Base-by-base conservation (phyloP, 2,113 vertebrate genomes). In the Eidolon helvum region DNA sequence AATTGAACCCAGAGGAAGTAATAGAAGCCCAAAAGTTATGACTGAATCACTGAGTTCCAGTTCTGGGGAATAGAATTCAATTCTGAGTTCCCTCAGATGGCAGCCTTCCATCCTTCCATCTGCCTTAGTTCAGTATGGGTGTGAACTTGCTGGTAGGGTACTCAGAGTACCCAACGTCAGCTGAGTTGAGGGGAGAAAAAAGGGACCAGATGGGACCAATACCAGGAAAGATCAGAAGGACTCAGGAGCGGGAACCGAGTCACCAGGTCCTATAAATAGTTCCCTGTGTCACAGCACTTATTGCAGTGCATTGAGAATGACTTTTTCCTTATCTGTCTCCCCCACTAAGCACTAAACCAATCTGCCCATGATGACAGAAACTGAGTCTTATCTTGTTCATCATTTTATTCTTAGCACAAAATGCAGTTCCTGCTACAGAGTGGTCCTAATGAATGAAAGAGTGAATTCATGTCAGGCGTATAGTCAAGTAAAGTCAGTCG, bases 321-420 rank as follows among this genome's bases (percentile, higher is more conserved):
- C 50, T 80, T 85, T 80, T 38, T 24, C 1, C 10, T 85, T 55
- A 14, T 91, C 96, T 38, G 2, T 68, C 85, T 91, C 24, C 57
- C 53, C 38, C 4, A 83, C 50, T 40, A n/a, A 48, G 53, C 26
- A 2, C 30, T 72, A 90, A 78, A 18, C 55, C 61, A 55, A 12
- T 55, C 61, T 50, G 24, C 68, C 80, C 38, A 48, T 16, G 26
- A 87, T 28, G 68, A 57, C 4, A 72, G 66, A 87, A 53, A 26
- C 88, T 83, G 69, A 19, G 7, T 84, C 72, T 68, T 65, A 40
- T 40, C 72, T 75, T 28, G 8, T 50, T 92, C 82, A 71, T 38
- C 33, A 40, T 85, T 91, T 88, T 86, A 91, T 92, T 94, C 65
- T 90, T 57, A 86, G 48, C 24, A 72, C 18, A 57, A 94, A 91